Conservation (phyloP, 2,113 vertebrate genomes). For the Meles meles region DNA sequence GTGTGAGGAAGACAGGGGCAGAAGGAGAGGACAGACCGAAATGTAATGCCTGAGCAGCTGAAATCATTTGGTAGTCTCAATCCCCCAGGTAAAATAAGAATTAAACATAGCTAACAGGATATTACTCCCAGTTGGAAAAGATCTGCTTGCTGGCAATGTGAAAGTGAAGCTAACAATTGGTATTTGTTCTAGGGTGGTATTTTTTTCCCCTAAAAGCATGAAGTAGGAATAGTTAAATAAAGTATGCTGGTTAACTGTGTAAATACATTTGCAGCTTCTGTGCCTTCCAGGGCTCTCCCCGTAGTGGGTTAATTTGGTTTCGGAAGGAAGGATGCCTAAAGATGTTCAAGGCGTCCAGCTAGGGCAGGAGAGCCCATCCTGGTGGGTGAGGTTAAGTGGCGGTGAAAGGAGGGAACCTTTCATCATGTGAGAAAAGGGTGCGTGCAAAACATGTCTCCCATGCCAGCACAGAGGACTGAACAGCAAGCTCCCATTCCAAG, state of each 20-base stretch:
- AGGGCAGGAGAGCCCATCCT: slow-evolving; percentile 60
- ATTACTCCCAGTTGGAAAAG: slow-evolving; percentile 69
- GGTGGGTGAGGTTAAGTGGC: slow-evolving; percentile 63
- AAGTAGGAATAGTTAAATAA: slow-evolving; percentile 74
- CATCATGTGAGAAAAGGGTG: slow-evolving; percentile 55
- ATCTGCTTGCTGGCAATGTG: slow-evolving; percentile 66
- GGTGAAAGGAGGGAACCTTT: slow-evolving; percentile 43
- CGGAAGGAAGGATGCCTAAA: slow-evolving; percentile 68
- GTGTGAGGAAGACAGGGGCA: slow-evolving; percentile 66
- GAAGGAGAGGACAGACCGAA: slow-evolving; percentile 72
- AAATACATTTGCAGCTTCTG: slow-evolving; percentile 74
- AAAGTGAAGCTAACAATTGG: slow-evolving; percentile 67
- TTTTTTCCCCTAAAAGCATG: slow-evolving; percentile 15
- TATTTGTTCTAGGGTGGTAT: slow-evolving; percentile 64
- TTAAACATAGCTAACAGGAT: slow-evolving; percentile 69
- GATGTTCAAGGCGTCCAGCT: background rate
- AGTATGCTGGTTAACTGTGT: slow-evolving; percentile 70
- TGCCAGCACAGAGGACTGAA: slow-evolving; percentile 59
- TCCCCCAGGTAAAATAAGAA: slow-evolving; percentile 69
- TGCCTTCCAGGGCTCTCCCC: slow-evolving; percentile 63
- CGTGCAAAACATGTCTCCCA: slow-evolving; percentile 51
- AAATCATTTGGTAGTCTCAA: slow-evolving; percentile 58
- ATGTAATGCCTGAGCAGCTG: slow-evolving; percentile 69
- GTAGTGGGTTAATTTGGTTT: slow-evolving; percentile 74
- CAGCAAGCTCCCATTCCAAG: slow-evolving; percentile 69